A percentile compares a stretch with the other conserved stretches of the same genome.
Conservation (phyloP, 2,888 invertebrate genomes). For the Congeria kusceri region DNA sequence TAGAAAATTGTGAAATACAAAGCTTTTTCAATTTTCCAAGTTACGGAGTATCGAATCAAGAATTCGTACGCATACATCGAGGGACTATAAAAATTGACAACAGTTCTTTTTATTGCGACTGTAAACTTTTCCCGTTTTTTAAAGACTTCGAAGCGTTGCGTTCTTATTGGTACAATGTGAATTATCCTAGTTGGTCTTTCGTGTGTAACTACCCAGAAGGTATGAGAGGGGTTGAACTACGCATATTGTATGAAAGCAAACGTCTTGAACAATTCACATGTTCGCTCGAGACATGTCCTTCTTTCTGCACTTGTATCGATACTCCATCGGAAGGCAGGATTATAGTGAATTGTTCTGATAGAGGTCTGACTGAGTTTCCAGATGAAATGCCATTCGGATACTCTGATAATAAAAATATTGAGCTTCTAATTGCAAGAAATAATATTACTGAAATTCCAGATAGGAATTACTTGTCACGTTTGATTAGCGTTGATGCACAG, state of each 20-base stretch:
- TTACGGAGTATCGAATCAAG: constrained; percentile 6
- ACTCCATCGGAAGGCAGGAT: constrained; percentile 28
- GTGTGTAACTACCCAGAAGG: too few relatives aligned
- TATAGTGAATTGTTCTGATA: constrained; percentile 27
- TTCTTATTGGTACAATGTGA: too few relatives aligned
- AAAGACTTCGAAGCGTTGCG: too few relatives aligned
- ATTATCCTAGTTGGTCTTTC: too few relatives aligned
- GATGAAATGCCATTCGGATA: constrained; percentile 26
- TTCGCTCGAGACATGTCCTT: constrained; percentile 30
- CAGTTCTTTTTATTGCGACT: constrained; percentile 22
- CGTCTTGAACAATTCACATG: constrained; percentile 32
- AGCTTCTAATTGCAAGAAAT: constrained; percentile 30
- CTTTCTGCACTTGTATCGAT: constrained; percentile 34
- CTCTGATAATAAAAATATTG: constrained; percentile 28
- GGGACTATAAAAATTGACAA: background rate
- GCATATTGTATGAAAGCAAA: background rate
- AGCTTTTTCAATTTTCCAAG: constrained; percentile 23
- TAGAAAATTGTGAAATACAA: constrained; percentile 9
- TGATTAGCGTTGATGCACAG: too few relatives aligned
- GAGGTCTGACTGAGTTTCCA: constrained; percentile 12
- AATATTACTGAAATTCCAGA: constrained; percentile 23
- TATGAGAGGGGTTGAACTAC: constrained; percentile 26
- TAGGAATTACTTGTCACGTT: constrained; percentile 14
- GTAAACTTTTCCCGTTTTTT: constrained; percentile 22
- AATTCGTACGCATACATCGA: background rate